These are phyloP conservation scores for Calycopis cecrops DNA, from an alignment of 1,140 invertebrate genomes.

Conservation along the genomic window DNA sequence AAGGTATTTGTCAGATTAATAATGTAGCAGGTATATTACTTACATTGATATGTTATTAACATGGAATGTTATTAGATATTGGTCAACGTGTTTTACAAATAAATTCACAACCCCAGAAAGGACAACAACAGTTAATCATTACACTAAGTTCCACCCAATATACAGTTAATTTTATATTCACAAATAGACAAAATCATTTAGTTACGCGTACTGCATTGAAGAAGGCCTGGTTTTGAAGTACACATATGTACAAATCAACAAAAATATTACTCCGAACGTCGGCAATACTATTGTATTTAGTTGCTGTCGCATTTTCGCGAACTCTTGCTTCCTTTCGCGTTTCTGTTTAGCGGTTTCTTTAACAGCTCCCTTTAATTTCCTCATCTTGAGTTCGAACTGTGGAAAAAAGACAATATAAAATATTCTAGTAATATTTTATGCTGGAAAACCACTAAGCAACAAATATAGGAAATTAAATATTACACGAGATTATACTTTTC, in stretches of 20 bases:
- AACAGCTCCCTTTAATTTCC: constrained; percentile 85
- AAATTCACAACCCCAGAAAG: constrained; percentile 2
- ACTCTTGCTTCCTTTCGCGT: constrained; percentile 87
- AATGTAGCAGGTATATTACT: too few species aligned
- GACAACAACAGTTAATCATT: background rate
- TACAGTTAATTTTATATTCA: constrained; percentile 9
- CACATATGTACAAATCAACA: constrained; percentile 85
- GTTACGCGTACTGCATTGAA: constrained; percentile 59
- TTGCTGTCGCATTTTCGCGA: constrained; percentile 84
- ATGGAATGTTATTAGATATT: background rate
- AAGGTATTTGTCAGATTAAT: too few species aligned
- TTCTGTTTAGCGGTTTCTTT: constrained; percentile 91
- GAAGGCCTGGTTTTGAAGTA: constrained; percentile 85
- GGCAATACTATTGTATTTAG: constrained; percentile 86
- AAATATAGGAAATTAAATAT: too few species aligned
- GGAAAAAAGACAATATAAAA: constrained; percentile 1
- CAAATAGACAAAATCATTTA: constrained; percentile 14
- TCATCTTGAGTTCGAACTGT: constrained; percentile 71
- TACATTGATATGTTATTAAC: background rate
- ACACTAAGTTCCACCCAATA: background rate
- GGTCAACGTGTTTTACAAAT: constrained; percentile 1
- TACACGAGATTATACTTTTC: too few species aligned
- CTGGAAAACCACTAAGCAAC: too few species aligned
- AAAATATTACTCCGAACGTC: constrained; percentile 79
- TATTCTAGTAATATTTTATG: too few species aligned